Conservation (phyloP, 2,113 vertebrate species). For the Rhombomys opimus region DNA sequence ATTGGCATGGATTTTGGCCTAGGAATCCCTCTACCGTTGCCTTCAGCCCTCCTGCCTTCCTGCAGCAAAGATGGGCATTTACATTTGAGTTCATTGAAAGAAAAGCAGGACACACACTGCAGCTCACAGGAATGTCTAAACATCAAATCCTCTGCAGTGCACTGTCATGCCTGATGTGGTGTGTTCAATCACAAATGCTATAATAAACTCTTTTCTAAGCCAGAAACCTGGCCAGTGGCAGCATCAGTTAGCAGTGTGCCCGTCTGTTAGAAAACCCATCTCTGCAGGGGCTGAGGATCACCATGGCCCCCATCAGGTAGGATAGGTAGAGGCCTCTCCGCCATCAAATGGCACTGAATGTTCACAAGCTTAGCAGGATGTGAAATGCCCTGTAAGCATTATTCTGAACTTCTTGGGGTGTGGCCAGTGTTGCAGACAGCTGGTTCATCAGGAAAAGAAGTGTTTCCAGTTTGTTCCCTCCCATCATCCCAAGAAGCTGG, state of each 20-base stretch:
- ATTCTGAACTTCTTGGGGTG: not conserved
- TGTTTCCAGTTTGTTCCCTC: not conserved
- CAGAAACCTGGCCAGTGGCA: not conserved
- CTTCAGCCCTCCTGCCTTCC: not conserved
- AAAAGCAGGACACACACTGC: not conserved
- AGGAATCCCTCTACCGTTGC: not conserved
- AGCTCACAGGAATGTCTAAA: not conserved
- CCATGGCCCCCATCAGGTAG: conserved; percentile 56
- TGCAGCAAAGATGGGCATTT: not conserved
- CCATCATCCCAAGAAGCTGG: conserved; percentile 33
- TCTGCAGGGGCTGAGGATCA: conserved; percentile 45
- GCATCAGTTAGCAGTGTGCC: not conserved
- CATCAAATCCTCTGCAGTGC: not conserved
- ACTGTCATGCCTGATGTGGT: not conserved
- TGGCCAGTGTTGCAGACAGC: not conserved
- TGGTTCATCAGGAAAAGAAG: conserved; percentile 53
- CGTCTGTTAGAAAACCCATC: conserved; percentile 34
- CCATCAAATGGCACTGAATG: conserved; percentile 14
- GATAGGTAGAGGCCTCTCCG: conserved; percentile 43
- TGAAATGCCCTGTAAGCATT: conserved; percentile 41
- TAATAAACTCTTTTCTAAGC: not conserved
- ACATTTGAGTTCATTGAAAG: not conserved
- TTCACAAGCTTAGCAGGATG: not conserved
- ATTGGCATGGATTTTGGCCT: not conserved
- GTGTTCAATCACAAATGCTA: too few relatives aligned